A percentile compares a stretch with the other conserved stretches of the same genome.
Conservation (phyloP, 2,797 vertebrate genomes). For the Pyrocephalus nanus region DNA sequence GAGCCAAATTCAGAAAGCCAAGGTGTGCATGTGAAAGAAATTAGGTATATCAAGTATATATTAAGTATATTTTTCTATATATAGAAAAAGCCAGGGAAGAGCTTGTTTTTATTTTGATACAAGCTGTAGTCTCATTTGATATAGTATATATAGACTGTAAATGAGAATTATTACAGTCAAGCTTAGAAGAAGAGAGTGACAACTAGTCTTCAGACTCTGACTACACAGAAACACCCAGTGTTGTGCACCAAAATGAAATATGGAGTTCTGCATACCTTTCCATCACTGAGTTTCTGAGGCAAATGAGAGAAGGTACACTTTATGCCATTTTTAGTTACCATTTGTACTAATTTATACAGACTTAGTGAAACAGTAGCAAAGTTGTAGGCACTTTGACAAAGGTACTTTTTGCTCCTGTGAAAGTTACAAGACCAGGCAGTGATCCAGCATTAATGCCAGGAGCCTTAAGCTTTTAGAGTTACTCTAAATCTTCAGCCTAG, state of each 20-base stretch:
- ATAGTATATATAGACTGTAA: background rate
- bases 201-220: background rate
- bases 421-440: background rate
- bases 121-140: background rate
- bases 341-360: background rate
- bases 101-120: background rate
- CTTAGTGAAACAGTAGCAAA: background rate
- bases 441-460: background rate
- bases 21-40: background rate
- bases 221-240: background rate
- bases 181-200: background rate
- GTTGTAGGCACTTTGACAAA: background rate
- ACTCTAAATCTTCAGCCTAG: background rate
- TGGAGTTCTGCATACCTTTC: background rate
- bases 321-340: background rate
- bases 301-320: background rate
- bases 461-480: background rate
- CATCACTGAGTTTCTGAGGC: background rate
- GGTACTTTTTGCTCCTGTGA: background rate
- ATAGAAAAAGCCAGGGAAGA: background rate
- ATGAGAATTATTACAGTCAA: background rate
- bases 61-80: no score
- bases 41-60: background rate
- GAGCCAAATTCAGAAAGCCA: background rate
- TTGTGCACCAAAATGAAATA: background rate